Conservation (phyloP, 1,140 invertebrate genomes). For the Tenebrio molitor region DNA sequence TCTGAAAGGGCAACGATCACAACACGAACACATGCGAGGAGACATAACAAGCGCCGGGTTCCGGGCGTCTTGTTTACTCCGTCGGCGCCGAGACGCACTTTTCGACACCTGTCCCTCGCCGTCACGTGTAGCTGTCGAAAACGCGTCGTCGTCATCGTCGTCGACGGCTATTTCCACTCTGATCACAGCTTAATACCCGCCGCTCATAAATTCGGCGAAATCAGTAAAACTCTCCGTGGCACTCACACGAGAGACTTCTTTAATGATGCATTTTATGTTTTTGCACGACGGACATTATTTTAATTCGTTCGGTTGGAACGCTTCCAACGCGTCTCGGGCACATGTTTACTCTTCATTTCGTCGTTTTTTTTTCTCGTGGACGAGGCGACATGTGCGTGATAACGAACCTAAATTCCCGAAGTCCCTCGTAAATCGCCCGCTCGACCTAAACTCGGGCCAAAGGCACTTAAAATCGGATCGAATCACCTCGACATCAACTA, state of each 20-base stretch:
- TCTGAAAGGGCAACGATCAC: constrained; percentile 35
- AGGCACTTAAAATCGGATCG: constrained; percentile 38
- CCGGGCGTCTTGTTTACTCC: constrained; percentile 51
- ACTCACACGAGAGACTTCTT: constrained; percentile 64
- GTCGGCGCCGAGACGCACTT: constrained; percentile 54
- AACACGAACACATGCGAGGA: constrained; percentile 35
- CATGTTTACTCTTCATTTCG: constrained; percentile 60
- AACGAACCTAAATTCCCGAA: constrained; percentile 34
- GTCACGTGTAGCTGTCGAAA: constrained; percentile 56
- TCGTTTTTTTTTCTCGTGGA: constrained; percentile 23
- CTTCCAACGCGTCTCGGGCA: constrained; percentile 60
- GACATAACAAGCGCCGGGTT: constrained; percentile 32
- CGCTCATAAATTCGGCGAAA: constrained; percentile 53
- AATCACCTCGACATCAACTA: constrained; percentile 10
- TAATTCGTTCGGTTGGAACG: constrained; percentile 64
- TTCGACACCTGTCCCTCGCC: constrained; percentile 58
- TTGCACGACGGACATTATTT: constrained; percentile 67
- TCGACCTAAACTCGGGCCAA: constrained; percentile 21
- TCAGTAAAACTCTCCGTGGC: constrained; percentile 60
- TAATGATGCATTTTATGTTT: constrained; percentile 67
- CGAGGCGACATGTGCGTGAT: constrained; percentile 37
- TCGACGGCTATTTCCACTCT: constrained; percentile 7
- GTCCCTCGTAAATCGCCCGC: constrained; percentile 16
- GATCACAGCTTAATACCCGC: constrained; percentile 42
- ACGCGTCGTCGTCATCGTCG: constrained; percentile 16